phyloP scores from a whole-genome alignment of 2,797 vertebrate genomes.

The Malacoctenus gilli region DNA sequence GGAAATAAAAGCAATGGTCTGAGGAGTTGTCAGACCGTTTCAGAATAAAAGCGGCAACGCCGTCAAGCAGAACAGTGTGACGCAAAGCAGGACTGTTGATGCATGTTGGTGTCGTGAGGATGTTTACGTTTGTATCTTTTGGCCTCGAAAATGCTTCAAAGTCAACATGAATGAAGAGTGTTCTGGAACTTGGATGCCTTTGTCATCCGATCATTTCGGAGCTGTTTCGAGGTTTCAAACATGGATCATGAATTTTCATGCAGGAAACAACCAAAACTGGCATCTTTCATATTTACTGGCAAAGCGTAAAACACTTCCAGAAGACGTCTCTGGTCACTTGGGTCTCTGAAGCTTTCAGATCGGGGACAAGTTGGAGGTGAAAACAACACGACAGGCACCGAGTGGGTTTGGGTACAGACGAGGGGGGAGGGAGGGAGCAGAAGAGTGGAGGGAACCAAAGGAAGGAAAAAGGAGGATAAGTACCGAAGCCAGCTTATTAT shows the following conservation, averaged over 20 bases:
- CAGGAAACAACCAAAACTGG: background rate
- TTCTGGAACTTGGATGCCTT: no score
- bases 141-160: no score
- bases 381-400: background rate
- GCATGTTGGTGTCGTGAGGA: no score
- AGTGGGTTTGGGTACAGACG: constrained; percentile 10
- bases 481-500: constrained; percentile 70
- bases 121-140: no score
- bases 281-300: background rate
- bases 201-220: no score
- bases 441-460: constrained; percentile 33
- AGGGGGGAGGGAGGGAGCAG: constrained; percentile 7
- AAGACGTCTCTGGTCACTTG: background rate
- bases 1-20: no score
- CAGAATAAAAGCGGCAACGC: no score
- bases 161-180: no score
- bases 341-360: constrained; percentile 3
- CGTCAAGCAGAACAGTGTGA: no score
- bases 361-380: constrained; percentile 12
- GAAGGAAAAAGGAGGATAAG: constrained; percentile 53
- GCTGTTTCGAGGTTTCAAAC: no score
- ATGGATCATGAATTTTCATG: background rate
- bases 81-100: no score
- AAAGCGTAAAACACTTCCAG: constrained; percentile 4
- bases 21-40: no score